Conservation (phyloP, 30 jellyfish, hydroid and myxozoan species). For the Hydractinia symbiolongicarpus region DNA sequence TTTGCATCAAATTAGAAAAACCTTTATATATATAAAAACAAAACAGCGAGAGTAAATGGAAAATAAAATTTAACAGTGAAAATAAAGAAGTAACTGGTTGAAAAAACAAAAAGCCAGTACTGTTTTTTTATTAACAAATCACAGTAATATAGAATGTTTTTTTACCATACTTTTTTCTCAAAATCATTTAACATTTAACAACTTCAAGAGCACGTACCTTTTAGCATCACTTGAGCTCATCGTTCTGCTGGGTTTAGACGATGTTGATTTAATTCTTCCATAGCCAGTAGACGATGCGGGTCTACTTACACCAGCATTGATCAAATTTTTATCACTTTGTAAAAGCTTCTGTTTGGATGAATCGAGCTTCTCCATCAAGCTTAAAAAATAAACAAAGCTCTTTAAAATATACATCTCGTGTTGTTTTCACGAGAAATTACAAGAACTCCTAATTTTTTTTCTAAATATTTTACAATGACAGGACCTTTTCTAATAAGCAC, state of each 20-base stretch:
- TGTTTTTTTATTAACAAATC: no score
- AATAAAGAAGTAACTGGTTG: no score
- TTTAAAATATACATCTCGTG: neutral
- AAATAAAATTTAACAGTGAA: no score
- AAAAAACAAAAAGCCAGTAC: no score
- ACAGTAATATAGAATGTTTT: no score
- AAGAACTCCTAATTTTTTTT: no score
- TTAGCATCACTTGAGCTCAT: slow-evolving; percentile 46
- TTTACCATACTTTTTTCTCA: neutral
- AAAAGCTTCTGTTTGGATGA: slow-evolving; percentile 81
- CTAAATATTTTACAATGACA: no score
- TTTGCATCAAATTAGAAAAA: no score
- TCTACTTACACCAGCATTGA: slow-evolving; percentile 71
- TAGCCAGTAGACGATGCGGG: slow-evolving; percentile 53
- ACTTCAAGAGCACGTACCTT: slow-evolving; percentile 1
- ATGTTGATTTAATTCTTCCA: slow-evolving; percentile 26
- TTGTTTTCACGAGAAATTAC: neutral
- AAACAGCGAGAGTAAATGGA: no score
- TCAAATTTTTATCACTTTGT: slow-evolving; percentile 79
- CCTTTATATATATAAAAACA: no score
- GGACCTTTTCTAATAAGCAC: no score
- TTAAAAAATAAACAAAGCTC: slow-evolving; percentile 7
- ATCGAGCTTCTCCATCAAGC: slow-evolving; percentile 84
- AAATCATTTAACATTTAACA: neutral
- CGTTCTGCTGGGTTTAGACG: slow-evolving; percentile 40